Evolutionary conservation across 2,888 invertebrate genomes (phyloP).

Genomic region (Trichacis sp.): DNA sequence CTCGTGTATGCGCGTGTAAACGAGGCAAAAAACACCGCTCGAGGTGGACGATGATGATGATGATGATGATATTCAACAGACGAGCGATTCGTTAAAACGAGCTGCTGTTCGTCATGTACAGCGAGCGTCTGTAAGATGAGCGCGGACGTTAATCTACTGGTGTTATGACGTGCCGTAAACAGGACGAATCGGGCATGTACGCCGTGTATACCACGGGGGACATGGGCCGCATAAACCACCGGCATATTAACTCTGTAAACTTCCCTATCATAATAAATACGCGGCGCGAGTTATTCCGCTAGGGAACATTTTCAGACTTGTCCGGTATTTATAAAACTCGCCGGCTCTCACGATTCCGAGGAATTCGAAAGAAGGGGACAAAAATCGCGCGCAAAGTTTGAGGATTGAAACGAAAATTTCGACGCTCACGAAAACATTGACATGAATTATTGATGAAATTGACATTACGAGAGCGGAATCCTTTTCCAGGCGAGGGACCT

Average conservation of each 20-base stretch:
- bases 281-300: neutral
- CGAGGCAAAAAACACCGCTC: slow-evolving; percentile 24
- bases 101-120: slow-evolving; percentile 33
- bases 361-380: slow-evolving; percentile 1
- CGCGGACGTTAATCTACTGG: slow-evolving; percentile 50
- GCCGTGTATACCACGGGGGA: slow-evolving; percentile 23
- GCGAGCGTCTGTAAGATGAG: slow-evolving; percentile 41
- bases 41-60: slow-evolving; percentile 12
- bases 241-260: slow-evolving; percentile 64
- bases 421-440: slow-evolving; percentile 1
- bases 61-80: slow-evolving; percentile 49
- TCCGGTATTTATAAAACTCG: neutral
- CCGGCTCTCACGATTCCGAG: neutral
- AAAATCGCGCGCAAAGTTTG: too few species aligned
- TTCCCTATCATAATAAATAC: slow-evolving; percentile 55
- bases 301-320: neutral
- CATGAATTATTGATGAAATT: neutral
- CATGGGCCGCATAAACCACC: slow-evolving; percentile 53
- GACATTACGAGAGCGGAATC: neutral
- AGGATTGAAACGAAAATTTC: neutral
- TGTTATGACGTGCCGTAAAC: slow-evolving; percentile 63
- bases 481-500: too few species aligned
- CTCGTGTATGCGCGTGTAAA: too few species aligned
- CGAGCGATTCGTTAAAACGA: slow-evolving; percentile 45
- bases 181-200: slow-evolving; percentile 52